These are phyloP conservation scores for Chloromyia formosa DNA, from an alignment of 2,888 invertebrate species.

Conservation along the genomic window DNA sequence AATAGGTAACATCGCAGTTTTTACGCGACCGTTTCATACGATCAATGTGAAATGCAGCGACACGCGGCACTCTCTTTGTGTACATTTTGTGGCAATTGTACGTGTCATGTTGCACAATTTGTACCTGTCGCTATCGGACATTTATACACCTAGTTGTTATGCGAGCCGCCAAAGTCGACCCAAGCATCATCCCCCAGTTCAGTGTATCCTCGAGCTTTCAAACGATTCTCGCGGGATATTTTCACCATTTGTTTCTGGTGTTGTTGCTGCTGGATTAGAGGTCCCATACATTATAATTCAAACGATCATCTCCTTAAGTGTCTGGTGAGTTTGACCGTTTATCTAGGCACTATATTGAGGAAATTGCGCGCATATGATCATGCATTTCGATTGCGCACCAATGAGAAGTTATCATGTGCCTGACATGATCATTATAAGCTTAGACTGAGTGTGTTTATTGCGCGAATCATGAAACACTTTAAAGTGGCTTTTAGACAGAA, in stretches of 20 bases:
- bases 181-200: too few relatives aligned
- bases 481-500: neutral
- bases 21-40: too few relatives aligned
- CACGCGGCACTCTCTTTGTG: neutral
- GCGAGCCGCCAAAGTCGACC: too few relatives aligned
- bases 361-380: neutral
- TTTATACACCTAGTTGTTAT: constrained; percentile 5
- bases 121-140: constrained; percentile 41
- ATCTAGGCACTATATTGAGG: too few relatives aligned
- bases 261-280: constrained; percentile 14
- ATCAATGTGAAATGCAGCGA: too few relatives aligned
- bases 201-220: neutral
- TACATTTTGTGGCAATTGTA: constrained; percentile 13
- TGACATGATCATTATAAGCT: constrained; percentile 20
- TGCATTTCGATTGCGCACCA: neutral
- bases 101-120: constrained; percentile 46
- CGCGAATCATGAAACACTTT: neutral
- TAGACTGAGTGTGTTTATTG: neutral
- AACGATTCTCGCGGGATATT: neutral
- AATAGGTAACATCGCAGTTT: too few relatives aligned
- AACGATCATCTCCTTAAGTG: constrained; percentile 14
- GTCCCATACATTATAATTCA: constrained; percentile 8
- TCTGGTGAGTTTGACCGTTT: neutral
- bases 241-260: neutral
- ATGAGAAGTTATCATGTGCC: neutral